Percentiles rank a stretch among this genome's conserved stretches.
Evolutionary conservation across 2,888 invertebrate species (phyloP).

Genomic region (Aelia acuminata): DNA sequence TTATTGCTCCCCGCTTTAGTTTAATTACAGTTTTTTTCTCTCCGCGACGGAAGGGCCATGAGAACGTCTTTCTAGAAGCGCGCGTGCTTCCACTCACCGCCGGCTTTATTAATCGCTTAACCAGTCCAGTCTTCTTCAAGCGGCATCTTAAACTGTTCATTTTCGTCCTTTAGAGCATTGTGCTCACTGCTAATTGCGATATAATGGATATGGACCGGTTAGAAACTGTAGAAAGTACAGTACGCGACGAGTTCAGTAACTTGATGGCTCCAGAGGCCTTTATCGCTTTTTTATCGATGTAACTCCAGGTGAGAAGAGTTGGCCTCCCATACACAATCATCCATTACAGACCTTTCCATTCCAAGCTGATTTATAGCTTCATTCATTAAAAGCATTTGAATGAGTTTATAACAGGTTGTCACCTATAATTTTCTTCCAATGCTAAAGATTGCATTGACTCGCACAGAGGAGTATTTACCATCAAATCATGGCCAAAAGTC

Average conservation of each 20-base stretch:
- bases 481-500: too few species aligned
- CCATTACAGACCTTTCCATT: not conserved
- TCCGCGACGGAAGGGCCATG: constrained; percentile 22
- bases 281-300: constrained; percentile 10
- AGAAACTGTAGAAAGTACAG: constrained; percentile 25
- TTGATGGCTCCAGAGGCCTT: not conserved
- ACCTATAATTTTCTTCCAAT: too few species aligned
- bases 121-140: constrained; percentile 39
- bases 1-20: constrained; percentile 29
- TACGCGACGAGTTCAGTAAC: not conserved
- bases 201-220: constrained; percentile 6
- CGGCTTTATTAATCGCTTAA: constrained; percentile 50
- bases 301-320: not conserved
- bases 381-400: not conserved
- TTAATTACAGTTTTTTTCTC: constrained; percentile 19
- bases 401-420: not conserved
- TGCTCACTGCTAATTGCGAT: constrained; percentile 32
- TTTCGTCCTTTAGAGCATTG: constrained; percentile 8
- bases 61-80: constrained; percentile 48
- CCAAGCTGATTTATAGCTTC: not conserved
- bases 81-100: constrained; percentile 46
- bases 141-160: constrained; percentile 28
- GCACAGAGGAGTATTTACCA: too few species aligned
- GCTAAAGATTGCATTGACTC: too few species aligned
- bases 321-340: not conserved